phyloP scores from a whole-genome alignment of 2,888 invertebrate species.

The Pasiphila rectangulata region DNA sequence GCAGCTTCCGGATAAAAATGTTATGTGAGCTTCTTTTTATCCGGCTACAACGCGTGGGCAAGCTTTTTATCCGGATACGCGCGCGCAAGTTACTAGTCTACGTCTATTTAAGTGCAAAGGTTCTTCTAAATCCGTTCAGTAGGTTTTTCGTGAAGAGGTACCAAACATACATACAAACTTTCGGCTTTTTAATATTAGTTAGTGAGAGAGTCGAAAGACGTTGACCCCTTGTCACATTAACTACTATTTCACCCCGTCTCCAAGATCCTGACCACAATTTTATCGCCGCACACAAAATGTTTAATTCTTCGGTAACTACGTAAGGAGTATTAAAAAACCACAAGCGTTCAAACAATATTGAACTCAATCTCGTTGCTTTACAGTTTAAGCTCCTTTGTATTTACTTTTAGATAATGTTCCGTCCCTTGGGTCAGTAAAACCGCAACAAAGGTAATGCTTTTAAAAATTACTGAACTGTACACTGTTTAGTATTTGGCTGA shows the following conservation, averaged over 20 bases:
- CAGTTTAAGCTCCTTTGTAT: not conserved
- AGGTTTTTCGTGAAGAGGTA: no score
- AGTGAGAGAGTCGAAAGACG: not conserved
- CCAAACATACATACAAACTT: no score
- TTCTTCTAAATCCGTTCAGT: no score
- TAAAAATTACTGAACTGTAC: slow-evolving; percentile 14
- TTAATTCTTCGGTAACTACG: not conserved
- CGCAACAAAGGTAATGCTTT: slow-evolving; percentile 19
- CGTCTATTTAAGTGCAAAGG: no score
- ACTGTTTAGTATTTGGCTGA: slow-evolving; percentile 1
- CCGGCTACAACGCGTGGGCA: no score
- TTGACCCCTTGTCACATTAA: no score
- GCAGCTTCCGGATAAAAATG: no score
- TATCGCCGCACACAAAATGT: slow-evolving; percentile 1
- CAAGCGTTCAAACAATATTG: not conserved
- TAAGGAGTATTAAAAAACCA: no score
- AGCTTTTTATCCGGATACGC: no score
- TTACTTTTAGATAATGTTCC: not conserved
- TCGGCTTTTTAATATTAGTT: no score
- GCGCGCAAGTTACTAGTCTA: no score
- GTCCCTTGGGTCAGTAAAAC: slow-evolving; percentile 6
- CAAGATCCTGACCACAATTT: slow-evolving; percentile 4
- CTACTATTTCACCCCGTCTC: not conserved
- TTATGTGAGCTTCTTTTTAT: no score
- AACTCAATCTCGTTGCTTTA: not conserved